These are phyloP conservation scores for Chesias legatella DNA, from an alignment of 2,888 invertebrate genomes.

Conservation along the genomic window DNA sequence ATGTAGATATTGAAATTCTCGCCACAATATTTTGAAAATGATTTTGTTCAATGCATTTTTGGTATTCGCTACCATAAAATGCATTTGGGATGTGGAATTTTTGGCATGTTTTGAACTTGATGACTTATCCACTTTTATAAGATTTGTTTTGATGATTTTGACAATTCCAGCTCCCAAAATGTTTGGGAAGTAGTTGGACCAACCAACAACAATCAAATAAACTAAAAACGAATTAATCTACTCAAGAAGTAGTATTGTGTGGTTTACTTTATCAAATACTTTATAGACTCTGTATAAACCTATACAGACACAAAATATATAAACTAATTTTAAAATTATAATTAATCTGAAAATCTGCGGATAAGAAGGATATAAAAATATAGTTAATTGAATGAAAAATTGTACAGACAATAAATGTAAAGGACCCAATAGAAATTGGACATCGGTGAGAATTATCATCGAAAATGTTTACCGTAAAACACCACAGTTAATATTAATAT, in stretches of 20 bases:
- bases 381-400: no score
- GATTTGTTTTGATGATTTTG: not conserved
- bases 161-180: constrained; percentile 1
- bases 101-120: not conserved
- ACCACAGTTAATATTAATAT: no score
- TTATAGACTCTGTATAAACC: no score
- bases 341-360: not conserved
- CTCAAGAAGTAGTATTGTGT: no score
- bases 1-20: not conserved
- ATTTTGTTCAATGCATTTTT: not conserved
- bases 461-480: constrained; percentile 20
- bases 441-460: constrained; percentile 78
- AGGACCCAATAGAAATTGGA: constrained; percentile 51
- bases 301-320: no score
- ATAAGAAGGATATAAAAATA: not conserved
- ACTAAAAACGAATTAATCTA: no score
- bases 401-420: no score
- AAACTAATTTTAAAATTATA: no score
- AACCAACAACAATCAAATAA: not conserved
- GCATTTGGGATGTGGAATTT: not conserved
- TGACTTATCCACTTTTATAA: not conserved
- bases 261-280: no score
- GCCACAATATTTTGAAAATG: not conserved
- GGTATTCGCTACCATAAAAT: not conserved
- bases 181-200: not conserved